These are phyloP conservation scores for Larimichthys crocea DNA, from an alignment of 2,113 vertebrate genomes.

Conservation along the genomic window DNA sequence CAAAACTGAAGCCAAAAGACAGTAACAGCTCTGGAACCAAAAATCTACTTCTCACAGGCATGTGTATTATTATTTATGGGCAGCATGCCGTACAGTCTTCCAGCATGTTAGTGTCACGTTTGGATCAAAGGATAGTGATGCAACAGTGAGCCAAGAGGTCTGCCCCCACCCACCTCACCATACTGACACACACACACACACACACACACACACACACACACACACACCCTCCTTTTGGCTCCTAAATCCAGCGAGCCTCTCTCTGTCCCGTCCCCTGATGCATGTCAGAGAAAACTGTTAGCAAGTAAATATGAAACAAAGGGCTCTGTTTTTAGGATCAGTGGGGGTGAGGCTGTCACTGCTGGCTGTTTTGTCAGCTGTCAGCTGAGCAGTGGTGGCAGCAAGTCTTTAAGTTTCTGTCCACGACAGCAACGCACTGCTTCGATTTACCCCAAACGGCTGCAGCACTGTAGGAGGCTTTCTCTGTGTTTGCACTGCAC, in stretches of 20 bases:
- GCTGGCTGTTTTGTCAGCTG: constrained; percentile 29
- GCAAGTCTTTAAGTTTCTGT: constrained; percentile 1
- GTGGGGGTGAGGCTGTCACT: neutral
- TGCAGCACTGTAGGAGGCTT: neutral
- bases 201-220: too few species aligned
- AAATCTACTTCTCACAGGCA: neutral
- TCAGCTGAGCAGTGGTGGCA: constrained; percentile 10
- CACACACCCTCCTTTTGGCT: neutral
- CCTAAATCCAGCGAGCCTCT: neutral
- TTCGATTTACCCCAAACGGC: neutral
- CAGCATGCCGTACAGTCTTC: neutral
- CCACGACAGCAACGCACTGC: neutral
- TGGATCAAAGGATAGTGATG: constrained; percentile 46
- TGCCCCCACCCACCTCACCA: neutral
- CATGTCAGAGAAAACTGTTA: neutral
- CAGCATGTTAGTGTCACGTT: constrained; percentile 25
- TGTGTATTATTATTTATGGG: neutral
- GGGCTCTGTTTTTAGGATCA: constrained; percentile 8
- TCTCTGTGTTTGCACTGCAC: neutral
- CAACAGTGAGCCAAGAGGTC: constrained; percentile 31
- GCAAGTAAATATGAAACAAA: neutral
- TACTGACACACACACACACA: too few species aligned
- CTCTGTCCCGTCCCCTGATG: neutral
- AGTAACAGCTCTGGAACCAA: neutral
- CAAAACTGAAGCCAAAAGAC: neutral